phyloP scores from a whole-genome alignment of 92 coral and sea anemone species.

The Bergia puertoricense region DNA sequence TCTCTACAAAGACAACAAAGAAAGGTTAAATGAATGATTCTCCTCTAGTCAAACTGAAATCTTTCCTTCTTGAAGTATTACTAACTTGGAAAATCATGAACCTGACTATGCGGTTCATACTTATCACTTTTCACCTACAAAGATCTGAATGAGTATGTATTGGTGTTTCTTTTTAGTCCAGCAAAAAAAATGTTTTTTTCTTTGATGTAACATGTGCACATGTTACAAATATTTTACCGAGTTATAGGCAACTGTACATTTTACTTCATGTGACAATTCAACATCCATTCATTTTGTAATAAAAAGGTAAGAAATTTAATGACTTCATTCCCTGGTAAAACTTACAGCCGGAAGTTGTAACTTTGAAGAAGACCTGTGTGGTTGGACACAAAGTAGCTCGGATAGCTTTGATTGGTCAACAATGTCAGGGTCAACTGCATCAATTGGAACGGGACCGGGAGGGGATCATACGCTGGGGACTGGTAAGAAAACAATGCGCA shows the following conservation, averaged over 20 bases:
- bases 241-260: too few species aligned
- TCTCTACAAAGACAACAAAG: too few species aligned
- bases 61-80: not conserved
- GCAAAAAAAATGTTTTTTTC: not conserved
- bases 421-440: conserved; percentile 8
- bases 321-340: not conserved
- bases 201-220: not conserved
- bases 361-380: conserved; percentile 18
- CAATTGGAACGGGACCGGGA: conserved; percentile 1
- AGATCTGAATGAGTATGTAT: not conserved
- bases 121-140: not conserved
- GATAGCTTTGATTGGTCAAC: conserved; percentile 17
- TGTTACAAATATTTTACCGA: too few species aligned
- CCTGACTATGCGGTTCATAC: not conserved
- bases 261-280: not conserved
- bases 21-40: too few species aligned
- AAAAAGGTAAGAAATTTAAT: not conserved
- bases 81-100: too few species aligned
- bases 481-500: not conserved
- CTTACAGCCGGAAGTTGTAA: conserved; percentile 25
- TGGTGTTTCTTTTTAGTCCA: not conserved
- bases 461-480: conserved; percentile 28
- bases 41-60: too few species aligned
- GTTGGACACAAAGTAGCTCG: conserved; percentile 14
- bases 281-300: not conserved